These are phyloP conservation scores for Anolis carolinensis DNA, from an alignment of 2,113 vertebrate genomes.

Conservation along the genomic window DNA sequence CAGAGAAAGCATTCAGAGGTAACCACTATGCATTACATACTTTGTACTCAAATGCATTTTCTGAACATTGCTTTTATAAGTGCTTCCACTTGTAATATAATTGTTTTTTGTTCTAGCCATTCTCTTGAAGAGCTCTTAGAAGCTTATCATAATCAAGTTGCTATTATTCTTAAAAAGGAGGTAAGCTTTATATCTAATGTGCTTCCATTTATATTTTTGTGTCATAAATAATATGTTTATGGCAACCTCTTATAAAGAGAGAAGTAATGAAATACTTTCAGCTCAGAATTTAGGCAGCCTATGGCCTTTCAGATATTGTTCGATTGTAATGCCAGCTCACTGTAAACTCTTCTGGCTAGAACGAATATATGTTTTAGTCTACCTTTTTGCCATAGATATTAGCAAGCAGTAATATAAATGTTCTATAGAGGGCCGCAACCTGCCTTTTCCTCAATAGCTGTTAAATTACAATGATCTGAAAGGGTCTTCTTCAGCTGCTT, in stretches of 20 bases:
- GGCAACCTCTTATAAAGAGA: too few relatives aligned
- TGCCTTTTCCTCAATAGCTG: too few relatives aligned
- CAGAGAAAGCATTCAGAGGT: constrained; percentile 92
- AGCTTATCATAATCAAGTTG: constrained; percentile 87
- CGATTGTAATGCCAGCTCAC: neutral
- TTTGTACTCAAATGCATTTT: neutral
- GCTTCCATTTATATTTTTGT: neutral
- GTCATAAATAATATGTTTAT: neutral
- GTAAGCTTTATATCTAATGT: constrained; percentile 69
- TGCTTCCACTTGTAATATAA: constrained; percentile 19
- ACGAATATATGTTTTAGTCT: too few relatives aligned
- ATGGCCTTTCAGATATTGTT: neutral
- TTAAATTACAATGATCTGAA: too few relatives aligned
- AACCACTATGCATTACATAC: constrained; percentile 42
- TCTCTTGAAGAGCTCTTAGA: constrained; percentile 87
- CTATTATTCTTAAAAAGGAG: constrained; percentile 85
- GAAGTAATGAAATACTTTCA: neutral
- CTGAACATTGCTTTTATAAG: neutral
- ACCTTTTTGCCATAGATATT: too few relatives aligned
- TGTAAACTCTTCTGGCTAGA: neutral
- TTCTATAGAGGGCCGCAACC: too few relatives aligned
- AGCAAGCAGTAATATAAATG: neutral
- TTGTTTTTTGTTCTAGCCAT: constrained; percentile 78
- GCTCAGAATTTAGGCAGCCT: neutral
- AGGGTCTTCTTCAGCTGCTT: too few relatives aligned